A percentile compares a stretch with the other conserved stretches of the same genome.
Conservation (phyloP, 1,140 invertebrate genomes). For the Bombus confusus region DNA sequence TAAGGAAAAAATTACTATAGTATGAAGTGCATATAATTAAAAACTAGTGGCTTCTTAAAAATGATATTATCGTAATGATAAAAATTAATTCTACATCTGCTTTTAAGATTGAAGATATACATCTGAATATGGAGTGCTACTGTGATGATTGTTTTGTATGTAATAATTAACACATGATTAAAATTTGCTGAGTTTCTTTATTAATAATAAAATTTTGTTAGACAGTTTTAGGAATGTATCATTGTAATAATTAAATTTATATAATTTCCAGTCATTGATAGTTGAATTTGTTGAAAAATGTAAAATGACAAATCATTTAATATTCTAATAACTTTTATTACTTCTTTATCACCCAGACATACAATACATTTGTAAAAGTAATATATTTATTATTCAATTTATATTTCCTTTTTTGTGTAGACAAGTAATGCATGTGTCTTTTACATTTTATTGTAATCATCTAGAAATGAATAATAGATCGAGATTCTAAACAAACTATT, state of each 20-base stretch:
- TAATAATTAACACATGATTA: constrained; percentile 1
- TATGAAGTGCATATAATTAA: constrained; percentile 90
- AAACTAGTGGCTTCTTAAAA: constrained; percentile 89
- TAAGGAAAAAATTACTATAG: neutral
- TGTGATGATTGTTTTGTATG: constrained; percentile 78
- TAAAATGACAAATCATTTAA: neutral
- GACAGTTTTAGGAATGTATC: too few species aligned
- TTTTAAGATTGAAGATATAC: constrained; percentile 75
- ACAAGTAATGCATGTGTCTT: constrained; percentile 44
- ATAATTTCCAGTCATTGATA: neutral
- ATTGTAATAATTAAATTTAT: neutral
- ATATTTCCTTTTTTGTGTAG: constrained; percentile 52
- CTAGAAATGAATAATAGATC: constrained; percentile 52
- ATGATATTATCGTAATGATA: constrained; percentile 84
- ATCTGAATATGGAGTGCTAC: constrained; percentile 86
- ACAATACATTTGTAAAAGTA: neutral
- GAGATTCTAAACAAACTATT: constrained; percentile 52
- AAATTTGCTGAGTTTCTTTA: too few species aligned
- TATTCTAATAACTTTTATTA: neutral
- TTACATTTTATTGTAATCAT: constrained; percentile 43
- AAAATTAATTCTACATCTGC: constrained; percentile 56
- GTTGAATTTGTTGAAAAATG: constrained; percentile 3
- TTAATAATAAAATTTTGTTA: too few species aligned
- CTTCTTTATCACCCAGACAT: neutral
- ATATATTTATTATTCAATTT: constrained; percentile 20